Evolutionary conservation across 1,140 invertebrate genomes (phyloP), one percentile per base, ranked within the genome.

Genomic region (Frieseomelitta varia): DNA sequence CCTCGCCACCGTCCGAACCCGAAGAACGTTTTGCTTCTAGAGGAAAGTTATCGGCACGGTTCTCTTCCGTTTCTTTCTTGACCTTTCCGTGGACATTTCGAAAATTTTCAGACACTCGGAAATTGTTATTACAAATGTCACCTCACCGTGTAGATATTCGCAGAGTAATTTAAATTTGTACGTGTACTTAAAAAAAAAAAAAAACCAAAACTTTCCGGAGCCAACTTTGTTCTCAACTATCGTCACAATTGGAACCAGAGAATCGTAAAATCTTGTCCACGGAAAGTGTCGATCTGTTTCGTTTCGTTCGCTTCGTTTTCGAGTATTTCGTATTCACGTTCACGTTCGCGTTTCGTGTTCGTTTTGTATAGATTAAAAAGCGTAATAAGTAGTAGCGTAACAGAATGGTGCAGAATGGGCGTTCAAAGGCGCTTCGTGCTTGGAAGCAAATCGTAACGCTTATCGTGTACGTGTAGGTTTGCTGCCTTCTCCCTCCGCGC

Each of bases 311-410:
- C 30, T 75, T 58, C 51, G 27, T 14, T 34, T 76, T 76, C 74
- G 19, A 30, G 15, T 76, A 47, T 47, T 47, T 65, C 80, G 56
- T 65, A 53, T 81, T 68, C n/a, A 61, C 55, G 51, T 58, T 74
- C 74, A 34, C 30, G 63, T 81, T 81, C 39, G 47, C 19, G 63
- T 81, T 47, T 81, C 58, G 71, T 34, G 19, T 83, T 83, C 67
- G 55, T 71, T 69, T 76, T 30, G 74, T 69, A 15, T 51, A 51
- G 56, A 58, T 78, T 51, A 27, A 58, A n/a, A 71, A 69, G 53
- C 58, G 72, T 19, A 19, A 47, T 73, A 61, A 30, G 34, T 6
- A 10, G 24, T 69, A 55, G 77, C 61, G 34, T 56, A 68, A 67
- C 21, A 34, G 21, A 63, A 65, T 19, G 39, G 27, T 81, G 79